Percentiles rank a stretch among this genome's conserved stretches.
Conservation (phyloP, 2,888 invertebrate species). For the Drosophila incognita region DNA sequence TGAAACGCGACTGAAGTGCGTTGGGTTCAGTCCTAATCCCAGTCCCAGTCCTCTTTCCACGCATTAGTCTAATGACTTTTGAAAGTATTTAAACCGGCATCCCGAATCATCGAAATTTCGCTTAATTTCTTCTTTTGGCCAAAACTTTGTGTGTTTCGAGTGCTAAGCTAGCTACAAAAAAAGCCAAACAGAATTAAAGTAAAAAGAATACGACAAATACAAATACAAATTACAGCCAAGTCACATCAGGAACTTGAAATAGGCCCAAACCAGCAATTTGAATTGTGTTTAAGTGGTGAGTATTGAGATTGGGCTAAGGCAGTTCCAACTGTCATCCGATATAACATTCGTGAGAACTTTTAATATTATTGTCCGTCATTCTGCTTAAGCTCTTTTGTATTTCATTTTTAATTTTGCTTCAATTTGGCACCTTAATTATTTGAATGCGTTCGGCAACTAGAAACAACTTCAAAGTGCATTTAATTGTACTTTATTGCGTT, state of each 20-base stretch:
- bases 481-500: background rate
- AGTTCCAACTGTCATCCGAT: background rate
- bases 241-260: background rate
- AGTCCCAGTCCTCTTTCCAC: background rate
- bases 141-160: constrained; percentile 29
- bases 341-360: background rate
- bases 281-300: constrained; percentile 24
- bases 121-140: constrained; percentile 40
- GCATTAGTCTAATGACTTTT: constrained; percentile 52
- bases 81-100: constrained; percentile 53
- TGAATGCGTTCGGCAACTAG: background rate
- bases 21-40: background rate
- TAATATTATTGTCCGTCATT: background rate
- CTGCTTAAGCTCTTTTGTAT: background rate
- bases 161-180: background rate
- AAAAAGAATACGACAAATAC: constrained; percentile 5
- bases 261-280: background rate
- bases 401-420: background rate
- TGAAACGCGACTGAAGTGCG: constrained; percentile 33
- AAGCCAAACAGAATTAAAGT: constrained; percentile 1
- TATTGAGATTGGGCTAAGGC: background rate
- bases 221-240: constrained; percentile 7
- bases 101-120: constrained; percentile 26
- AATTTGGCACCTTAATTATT: background rate
- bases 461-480: background rate